A percentile compares a stretch with the other conserved stretches of the same genome.
These are phyloP conservation scores for Monopterus albus DNA, from an alignment of 2,113 vertebrate species.

Conservation along the genomic window DNA sequence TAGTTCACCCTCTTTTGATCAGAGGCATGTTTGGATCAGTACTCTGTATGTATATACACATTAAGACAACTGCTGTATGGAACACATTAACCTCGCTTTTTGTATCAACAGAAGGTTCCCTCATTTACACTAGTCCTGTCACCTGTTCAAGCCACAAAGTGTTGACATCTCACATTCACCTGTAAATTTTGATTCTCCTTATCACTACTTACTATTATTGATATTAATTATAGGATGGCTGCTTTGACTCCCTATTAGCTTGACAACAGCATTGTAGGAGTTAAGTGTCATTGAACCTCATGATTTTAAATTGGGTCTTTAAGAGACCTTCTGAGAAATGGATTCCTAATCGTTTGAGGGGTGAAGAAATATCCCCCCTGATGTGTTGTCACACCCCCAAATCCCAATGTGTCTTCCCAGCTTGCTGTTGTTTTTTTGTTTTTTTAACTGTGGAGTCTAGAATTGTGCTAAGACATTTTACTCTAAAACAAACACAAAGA, in stretches of 20 bases:
- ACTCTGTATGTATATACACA: conserved; percentile 64
- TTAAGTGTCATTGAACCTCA: conserved; percentile 49
- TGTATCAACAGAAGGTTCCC: conserved; percentile 55
- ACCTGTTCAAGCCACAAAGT: conserved; percentile 46
- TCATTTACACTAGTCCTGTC: conserved; percentile 36
- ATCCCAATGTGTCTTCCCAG: background rate
- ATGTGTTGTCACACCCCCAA: background rate
- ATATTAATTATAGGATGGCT: conserved; percentile 64
- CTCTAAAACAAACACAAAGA: too few relatives aligned
- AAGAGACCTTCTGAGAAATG: background rate
- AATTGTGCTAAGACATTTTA: background rate
- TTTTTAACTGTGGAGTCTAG: background rate
- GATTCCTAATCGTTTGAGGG: conserved; percentile 21
- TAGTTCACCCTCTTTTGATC: conserved; percentile 77
- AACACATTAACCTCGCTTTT: conserved; percentile 70
- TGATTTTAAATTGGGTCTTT: conserved; percentile 22
- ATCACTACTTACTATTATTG: conserved; percentile 57
- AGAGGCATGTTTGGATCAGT: conserved; percentile 48
- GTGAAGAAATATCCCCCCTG: conserved; percentile 5
- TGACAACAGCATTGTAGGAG: conserved; percentile 43
- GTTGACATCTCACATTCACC: conserved; percentile 57
- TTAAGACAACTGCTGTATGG: conserved; percentile 60
- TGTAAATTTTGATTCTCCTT: conserved; percentile 68
- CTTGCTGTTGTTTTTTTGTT: background rate
- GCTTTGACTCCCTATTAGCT: conserved; percentile 69